Percentiles rank a stretch among this genome's conserved stretches.
Conservation (phyloP, 2,888 invertebrate species). For the Drosophila yooni region DNA sequence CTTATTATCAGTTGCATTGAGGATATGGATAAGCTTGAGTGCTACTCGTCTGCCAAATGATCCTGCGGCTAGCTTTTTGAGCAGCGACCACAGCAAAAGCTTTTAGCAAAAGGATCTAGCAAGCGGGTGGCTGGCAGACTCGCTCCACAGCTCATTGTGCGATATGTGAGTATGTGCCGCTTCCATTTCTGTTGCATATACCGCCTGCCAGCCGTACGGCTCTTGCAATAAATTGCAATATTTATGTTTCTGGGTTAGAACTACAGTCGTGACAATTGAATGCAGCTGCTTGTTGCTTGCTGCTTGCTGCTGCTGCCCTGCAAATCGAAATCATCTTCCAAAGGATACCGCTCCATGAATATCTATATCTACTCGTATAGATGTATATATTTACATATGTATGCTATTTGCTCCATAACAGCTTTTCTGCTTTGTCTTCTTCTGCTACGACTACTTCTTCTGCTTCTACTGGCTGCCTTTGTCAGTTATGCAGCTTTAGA, state of each 20-base stretch:
- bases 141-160: constrained; percentile 6
- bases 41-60: not conserved
- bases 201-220: not conserved
- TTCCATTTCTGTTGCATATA: constrained; percentile 4
- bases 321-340: constrained; percentile 14
- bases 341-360: constrained; percentile 30
- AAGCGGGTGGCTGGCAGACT: not conserved
- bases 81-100: constrained; percentile 12
- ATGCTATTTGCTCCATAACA: constrained; percentile 17
- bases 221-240: constrained; percentile 62
- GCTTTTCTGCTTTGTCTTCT: constrained; percentile 11
- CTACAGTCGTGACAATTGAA: constrained; percentile 60
- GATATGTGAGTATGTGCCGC: constrained; percentile 3
- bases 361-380: not conserved
- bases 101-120: constrained; percentile 18
- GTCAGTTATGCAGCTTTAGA: constrained; percentile 43
- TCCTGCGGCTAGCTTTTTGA: not conserved
- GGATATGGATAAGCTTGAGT: constrained; percentile 4
- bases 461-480: constrained; percentile 28
- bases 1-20: constrained; percentile 32
- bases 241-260: constrained; percentile 79
- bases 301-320: not conserved
- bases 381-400: constrained; percentile 6
- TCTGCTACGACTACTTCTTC: too few species aligned
- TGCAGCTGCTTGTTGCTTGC: constrained; percentile 21